Base-by-base conservation (phyloP, 2,113 vertebrate genomes). In the Pseudonaja textilis region DNA sequence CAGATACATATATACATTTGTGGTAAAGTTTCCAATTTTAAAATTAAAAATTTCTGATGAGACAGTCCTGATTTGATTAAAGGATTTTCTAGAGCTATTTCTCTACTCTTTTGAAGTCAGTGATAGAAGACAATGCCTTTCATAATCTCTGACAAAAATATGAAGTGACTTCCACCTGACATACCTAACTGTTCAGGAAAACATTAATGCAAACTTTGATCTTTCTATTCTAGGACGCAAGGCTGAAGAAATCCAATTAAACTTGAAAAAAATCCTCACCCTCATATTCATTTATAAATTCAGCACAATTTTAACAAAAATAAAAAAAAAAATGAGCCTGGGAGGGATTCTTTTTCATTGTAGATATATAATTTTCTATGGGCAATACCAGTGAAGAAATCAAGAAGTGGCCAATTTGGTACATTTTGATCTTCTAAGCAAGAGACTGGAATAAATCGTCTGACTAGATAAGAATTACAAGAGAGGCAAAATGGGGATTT, bases 91-190 rank as follows among this genome's bases (percentile, higher is more conserved):
- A 89, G 55, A 59, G 87, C 92, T 94, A 95, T 92, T 91, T 91
- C 93, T 12, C 64, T 50, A 91, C 92, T 91, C 85, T 89, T 93
- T 95, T 39, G 87, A 93, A 90, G 69, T 23, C 91, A 85, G 92
- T 88, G 85, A 94, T 6, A 94, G 91, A 94, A 92, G 88, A 91
- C 92, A 95, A 85, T 56, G 89, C 87, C 94, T 96, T 87, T 93
- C 91, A 69, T 16, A 92, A 91, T 61, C 0, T 1, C 90, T 93
- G 91, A 81, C 86, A 93, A 0, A 91, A 92, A 92, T 85, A 56
- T 88, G 93, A 94, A 47, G 91, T 94, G 95, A 96, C 94, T 94
- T 96, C 95, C 92, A 64, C 34, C 69, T 91, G 93, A 93, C 85
- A 87, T 90, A 87, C 7, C 3, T 20, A 22, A 55, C 52, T 93